Base-by-base conservation (phyloP, 2,888 invertebrate species). In the Petrophora chlorosata region DNA sequence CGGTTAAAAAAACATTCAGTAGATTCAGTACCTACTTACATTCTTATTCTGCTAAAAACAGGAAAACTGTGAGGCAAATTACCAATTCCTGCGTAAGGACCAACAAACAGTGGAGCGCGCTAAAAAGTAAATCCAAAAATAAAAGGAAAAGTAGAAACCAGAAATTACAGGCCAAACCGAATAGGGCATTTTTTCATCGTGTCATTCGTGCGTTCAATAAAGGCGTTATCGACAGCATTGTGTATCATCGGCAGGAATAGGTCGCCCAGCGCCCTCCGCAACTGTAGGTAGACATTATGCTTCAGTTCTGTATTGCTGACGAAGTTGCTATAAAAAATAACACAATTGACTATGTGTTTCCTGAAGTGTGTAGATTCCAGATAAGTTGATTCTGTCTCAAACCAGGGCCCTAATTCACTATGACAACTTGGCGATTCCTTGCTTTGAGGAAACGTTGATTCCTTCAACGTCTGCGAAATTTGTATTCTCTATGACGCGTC, bases 151-250 rank as follows among this genome's bases (percentile, higher is more conserved):
- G 41, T 4, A 42, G 26, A 42, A 47, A 8, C 22, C 34, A 39
- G 32, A 35, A 35, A 48, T 30, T 38, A 32, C 8, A 42, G 13
- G 15, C 12, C 30, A 16, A 32, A 41, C 33, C 42, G 38, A 34
- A 49, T 49, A 9, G 42, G 38, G 43, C 34, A 38, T 49, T 49
- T 49, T 42, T 44, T 44, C 49, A 50, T 39, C 39, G 43, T 23
- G 39, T 23, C n/a, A n/a, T n/a, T n/a, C n/a, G n/a, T n/a, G n/a
- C n/a, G 34, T 50, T 29, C 43, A 49, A 50, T 44, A 50, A 39
- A n/a, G 43, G 39, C 29, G n/a, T 35, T 28, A 50, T 25, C 39
- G 49, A 50, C 34, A 43, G 34, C 43, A 30, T 15, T 35, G 38
- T 43, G 39, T 50, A 44, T 35, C 39, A 19, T 28, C 39, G 34